A percentile compares a stretch with the other conserved stretches of the same genome.
Evolutionary conservation across 2,797 vertebrate genomes (phyloP).

Genomic region (Poecilia wingei): DNA sequence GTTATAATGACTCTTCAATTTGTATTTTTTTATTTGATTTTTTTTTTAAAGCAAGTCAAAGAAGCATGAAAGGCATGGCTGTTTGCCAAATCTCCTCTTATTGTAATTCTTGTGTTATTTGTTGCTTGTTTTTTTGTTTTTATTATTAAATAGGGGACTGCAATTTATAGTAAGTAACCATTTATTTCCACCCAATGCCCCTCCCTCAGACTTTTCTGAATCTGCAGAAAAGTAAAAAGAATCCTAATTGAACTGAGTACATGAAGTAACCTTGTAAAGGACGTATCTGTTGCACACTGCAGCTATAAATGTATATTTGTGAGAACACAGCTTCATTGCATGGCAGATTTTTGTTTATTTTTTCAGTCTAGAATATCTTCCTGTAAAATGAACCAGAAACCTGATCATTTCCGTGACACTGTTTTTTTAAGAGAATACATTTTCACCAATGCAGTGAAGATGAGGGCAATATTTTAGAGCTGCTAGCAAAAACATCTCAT

Average conservation of each 20-base stretch:
- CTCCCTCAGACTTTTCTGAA: not conserved
- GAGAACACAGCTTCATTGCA: not conserved
- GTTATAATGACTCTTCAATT: constrained; percentile 39
- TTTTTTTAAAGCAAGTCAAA: constrained; percentile 49
- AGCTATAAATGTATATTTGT: not conserved
- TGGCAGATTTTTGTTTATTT: not conserved
- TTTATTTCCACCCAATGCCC: not conserved
- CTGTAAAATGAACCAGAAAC: not conserved
- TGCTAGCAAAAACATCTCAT: not conserved
- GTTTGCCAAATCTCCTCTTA: constrained; percentile 52
- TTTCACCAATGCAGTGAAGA: not conserved
- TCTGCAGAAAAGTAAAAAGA: not conserved
- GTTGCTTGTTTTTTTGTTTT: constrained; percentile 1
- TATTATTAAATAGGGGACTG: constrained; percentile 34
- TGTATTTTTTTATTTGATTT: constrained; percentile 11
- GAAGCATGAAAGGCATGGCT: constrained; percentile 77
- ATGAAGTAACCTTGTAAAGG: not conserved
- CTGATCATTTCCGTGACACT: not conserved
- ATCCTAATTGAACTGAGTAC: not conserved
- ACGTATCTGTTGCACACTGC: not conserved
- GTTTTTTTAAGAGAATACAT: not conserved
- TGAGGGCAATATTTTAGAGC: not conserved
- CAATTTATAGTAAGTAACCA: constrained; percentile 12
- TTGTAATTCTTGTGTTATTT: constrained; percentile 17
- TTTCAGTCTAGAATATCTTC: not conserved